Evolutionary conservation across 2,888 invertebrate genomes (phyloP).

Genomic region (Hymenopus coronatus): DNA sequence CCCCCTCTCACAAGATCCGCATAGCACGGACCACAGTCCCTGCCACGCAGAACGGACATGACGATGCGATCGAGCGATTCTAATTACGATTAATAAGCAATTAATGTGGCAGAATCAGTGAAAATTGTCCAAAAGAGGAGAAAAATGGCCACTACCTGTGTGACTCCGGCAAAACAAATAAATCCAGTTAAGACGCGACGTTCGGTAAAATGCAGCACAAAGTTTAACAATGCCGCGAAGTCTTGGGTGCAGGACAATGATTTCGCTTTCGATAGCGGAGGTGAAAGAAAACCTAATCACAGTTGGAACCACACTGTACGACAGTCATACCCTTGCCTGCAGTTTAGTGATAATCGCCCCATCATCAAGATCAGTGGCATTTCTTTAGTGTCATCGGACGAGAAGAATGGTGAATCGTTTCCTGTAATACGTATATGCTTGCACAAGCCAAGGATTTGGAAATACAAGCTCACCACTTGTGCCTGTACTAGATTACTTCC

Average conservation of each 20-base stretch:
- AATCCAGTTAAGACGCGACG: not conserved
- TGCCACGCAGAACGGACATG: not conserved
- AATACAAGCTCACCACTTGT: constrained; percentile 58
- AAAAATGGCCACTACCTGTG: not conserved
- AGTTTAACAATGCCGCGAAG: not conserved
- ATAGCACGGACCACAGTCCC: not conserved
- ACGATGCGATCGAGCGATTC: not conserved
- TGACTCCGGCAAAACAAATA: not conserved
- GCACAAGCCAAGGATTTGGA: constrained; percentile 59
- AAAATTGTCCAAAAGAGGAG: not conserved
- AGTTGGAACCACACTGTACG: too few relatives aligned
- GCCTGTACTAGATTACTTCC: not conserved
- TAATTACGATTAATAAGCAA: not conserved
- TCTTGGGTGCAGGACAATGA: not conserved
- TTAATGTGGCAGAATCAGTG: not conserved
- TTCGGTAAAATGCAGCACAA: not conserved
- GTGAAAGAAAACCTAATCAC: not conserved
- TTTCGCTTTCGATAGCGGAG: not conserved
- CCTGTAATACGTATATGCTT: constrained; percentile 61
- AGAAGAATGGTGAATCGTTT: not conserved
- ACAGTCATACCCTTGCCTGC: not conserved
- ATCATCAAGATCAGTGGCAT: not conserved
- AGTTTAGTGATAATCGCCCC: not conserved
- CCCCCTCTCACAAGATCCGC: not conserved
- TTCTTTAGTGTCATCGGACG: not conserved